A percentile compares a stretch with the other conserved stretches of the same genome.
Conservation (phyloP, 2,113 vertebrate genomes). For the Sakesphorus luctuosus region DNA sequence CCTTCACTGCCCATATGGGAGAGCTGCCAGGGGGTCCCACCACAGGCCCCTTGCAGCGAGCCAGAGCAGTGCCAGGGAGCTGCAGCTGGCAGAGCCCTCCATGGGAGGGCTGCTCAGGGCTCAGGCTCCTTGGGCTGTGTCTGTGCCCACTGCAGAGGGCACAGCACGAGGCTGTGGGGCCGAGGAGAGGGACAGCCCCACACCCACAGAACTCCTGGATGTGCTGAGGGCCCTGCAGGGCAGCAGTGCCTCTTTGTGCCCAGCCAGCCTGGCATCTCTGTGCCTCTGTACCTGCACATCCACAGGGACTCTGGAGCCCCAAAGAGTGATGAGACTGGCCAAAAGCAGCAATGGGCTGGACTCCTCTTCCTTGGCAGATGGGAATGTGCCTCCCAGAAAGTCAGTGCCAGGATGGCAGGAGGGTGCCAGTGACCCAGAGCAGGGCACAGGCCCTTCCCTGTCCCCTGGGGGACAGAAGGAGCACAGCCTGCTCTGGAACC, state of each 20-base stretch:
- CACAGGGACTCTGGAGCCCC: background rate
- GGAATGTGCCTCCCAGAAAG: background rate
- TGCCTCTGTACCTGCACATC: background rate
- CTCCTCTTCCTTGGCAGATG: background rate
- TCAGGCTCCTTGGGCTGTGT: background rate
- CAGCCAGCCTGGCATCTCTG: background rate
- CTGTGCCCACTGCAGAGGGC: background rate
- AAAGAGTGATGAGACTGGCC: background rate
- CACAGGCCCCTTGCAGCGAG: constrained; percentile 25
- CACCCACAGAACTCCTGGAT: background rate
- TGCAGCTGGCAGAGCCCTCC: too few species aligned
- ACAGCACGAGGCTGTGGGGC: background rate
- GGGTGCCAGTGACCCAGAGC: background rate
- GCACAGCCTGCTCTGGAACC: background rate
- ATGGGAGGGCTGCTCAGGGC: too few species aligned
- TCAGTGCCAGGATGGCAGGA: background rate
- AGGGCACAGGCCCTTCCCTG: background rate
- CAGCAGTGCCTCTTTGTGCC: background rate
- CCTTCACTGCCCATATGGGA: constrained; percentile 19
- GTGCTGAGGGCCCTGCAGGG: background rate
- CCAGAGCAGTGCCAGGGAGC: constrained; percentile 15
- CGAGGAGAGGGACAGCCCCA: background rate
- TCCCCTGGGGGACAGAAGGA: background rate
- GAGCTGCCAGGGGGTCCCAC: constrained; percentile 24
- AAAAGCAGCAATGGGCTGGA: background rate